Percentiles rank a stretch among this genome's conserved stretches.
phyloP scores from a whole-genome alignment of 2,888 invertebrate genomes.

The Ceramica pisi region DNA sequence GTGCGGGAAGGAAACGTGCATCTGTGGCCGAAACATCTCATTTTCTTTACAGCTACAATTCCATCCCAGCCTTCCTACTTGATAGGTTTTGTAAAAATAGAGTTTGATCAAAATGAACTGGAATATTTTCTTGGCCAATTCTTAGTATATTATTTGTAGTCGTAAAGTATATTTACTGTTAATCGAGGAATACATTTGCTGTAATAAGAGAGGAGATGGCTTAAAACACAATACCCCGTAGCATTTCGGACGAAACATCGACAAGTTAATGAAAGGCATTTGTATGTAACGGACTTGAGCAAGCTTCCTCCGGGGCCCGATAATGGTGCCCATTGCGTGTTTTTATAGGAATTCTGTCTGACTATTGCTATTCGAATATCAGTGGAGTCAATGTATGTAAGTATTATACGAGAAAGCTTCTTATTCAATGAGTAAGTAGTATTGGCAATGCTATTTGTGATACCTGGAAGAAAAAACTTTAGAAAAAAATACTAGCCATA shows the following conservation, averaged over 20 bases:
- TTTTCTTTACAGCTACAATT: constrained; percentile 78
- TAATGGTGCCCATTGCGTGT: constrained; percentile 80
- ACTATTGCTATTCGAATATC: constrained; percentile 53
- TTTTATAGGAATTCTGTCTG: constrained; percentile 69
- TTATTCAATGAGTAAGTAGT: neutral
- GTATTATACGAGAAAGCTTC: neutral
- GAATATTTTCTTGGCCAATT: constrained; percentile 38
- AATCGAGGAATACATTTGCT: constrained; percentile 67
- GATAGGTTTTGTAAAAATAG: constrained; percentile 69
- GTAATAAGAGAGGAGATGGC: constrained; percentile 73
- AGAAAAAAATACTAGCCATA: too few species aligned
- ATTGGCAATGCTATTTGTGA: neutral
- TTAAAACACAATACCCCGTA: constrained; percentile 80
- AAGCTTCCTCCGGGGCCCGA: constrained; percentile 86
- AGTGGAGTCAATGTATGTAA: constrained; percentile 17
- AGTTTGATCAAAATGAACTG: constrained; percentile 69
- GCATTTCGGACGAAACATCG: constrained; percentile 84
- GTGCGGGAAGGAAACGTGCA: constrained; percentile 74
- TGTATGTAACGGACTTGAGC: constrained; percentile 89
- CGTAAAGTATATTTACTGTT: constrained; percentile 68
- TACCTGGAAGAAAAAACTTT: neutral
- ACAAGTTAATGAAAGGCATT: constrained; percentile 89
- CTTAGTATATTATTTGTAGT: constrained; percentile 53
- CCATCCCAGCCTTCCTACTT: constrained; percentile 67
- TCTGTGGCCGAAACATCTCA: constrained; percentile 78